Evolutionary conservation across 2,797 vertebrate species (phyloP), one percentile per base, ranked within the genome.

Genomic region (Chloroceryle inda): DNA sequence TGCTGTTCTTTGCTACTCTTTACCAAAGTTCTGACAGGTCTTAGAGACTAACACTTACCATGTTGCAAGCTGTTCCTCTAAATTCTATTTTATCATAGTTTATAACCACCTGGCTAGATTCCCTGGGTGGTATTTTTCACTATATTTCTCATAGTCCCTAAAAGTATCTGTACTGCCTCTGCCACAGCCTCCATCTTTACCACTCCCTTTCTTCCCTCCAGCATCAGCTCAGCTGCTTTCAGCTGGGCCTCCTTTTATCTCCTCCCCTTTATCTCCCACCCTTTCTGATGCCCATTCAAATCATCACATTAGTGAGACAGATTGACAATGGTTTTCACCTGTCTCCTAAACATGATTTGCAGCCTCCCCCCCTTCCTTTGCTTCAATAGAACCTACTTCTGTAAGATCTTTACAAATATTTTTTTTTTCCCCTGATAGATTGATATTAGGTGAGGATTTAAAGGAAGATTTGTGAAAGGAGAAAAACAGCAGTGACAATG

Each of bases 41-140:
- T 92, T 80, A 89, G 72, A 91, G 90, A 87, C 90, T 89, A 95
- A 95, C 83, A 77, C 94, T 94, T 90, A 90, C 96, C 81, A 87
- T 89, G 42, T 31, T 93, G 68, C 86, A 94, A 95, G 64, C 78
- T 94, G 81, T 80, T 95, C 53, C 75, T 68, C 88, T 85, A 83
- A 85, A 94, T 62, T 74, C 88, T 58, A 24, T 76, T 96, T 94
- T 92, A 88, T 89, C 68, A 80, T 78, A 19, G 11, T 74, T 90
- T 92, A 85, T 83, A 93, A 44, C 90, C 74, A 92, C 85, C 89
- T 91, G 74, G 71, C 78, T 83, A 50, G 61, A 69, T 85, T 95
- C 92, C 56, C 88, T 66, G 29, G 38, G 61, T 85, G 49, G 78
- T 61, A 64, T 92, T 95, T 93, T 83, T 77, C 74, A 82, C 56